phyloP scores from a whole-genome alignment of 2,888 invertebrate species.

The Leistus spinibarbis region DNA sequence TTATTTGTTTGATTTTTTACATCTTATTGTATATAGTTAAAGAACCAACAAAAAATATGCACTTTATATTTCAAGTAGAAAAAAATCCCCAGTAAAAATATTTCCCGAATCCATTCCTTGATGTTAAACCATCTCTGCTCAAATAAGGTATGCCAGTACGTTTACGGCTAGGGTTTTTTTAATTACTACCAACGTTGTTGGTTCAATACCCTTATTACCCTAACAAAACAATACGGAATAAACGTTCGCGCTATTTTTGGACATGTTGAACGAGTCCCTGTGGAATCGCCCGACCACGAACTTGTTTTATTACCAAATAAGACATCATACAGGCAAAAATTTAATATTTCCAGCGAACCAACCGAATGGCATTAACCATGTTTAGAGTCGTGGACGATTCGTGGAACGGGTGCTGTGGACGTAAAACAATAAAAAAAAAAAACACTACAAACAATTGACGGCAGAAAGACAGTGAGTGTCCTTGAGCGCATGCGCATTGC shows the following conservation, averaged over 20 bases:
- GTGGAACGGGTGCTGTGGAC: constrained; percentile 1
- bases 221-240: not conserved
- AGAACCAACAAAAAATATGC: too few relatives aligned
- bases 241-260: constrained; percentile 1
- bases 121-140: not conserved
- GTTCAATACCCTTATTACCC: not conserved
- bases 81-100: not conserved
- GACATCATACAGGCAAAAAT: not conserved
- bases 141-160: not conserved
- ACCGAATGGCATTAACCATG: constrained; percentile 4
- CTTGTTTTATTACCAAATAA: not conserved
- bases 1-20: too few relatives aligned
- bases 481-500: not conserved
- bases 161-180: not conserved
- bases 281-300: not conserved
- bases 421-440: not conserved
- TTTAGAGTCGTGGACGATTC: not conserved
- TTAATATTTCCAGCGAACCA: not conserved
- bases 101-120: not conserved
- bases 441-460: not conserved
- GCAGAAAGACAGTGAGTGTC: not conserved
- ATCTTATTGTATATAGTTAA: too few relatives aligned
- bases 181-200: not conserved
- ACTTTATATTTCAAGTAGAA: not conserved
- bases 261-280: not conserved